These are phyloP conservation scores for Scaptomyza tumidula DNA, from an alignment of 2,888 invertebrate species.

Conservation along the genomic window DNA sequence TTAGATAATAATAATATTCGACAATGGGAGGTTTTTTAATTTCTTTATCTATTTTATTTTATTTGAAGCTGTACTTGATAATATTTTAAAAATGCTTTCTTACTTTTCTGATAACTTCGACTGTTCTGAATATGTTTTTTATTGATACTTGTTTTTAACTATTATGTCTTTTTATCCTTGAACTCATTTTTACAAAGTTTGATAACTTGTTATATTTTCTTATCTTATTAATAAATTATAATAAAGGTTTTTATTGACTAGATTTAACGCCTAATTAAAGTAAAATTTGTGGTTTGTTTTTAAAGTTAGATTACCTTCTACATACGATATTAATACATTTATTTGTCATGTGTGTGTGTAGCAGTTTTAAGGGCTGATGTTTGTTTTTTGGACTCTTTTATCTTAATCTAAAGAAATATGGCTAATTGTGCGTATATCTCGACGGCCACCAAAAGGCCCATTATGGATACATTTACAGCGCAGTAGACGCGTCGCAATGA, in stretches of 20 bases:
- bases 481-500: constrained; percentile 83
- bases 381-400: not conserved
- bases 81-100: too few relatives aligned
- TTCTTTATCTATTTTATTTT: not conserved
- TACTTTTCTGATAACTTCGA: too few relatives aligned
- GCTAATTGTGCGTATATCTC: constrained; percentile 84
- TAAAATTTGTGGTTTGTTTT: too few relatives aligned
- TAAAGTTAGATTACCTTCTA: too few relatives aligned
- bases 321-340: constrained; percentile 2
- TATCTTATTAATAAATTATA: not conserved
- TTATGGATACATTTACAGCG: constrained; percentile 82
- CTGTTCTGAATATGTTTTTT: too few relatives aligned
- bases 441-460: constrained; percentile 82
- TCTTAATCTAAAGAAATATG: constrained; percentile 75
- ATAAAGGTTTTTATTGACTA: too few relatives aligned
- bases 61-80: too few relatives aligned
- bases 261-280: too few relatives aligned
- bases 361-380: not conserved
- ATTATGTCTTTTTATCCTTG: not conserved
- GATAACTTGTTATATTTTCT: not conserved
- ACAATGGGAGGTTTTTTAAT: not conserved
- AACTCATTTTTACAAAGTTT: not conserved
- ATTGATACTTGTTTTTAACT: not conserved
- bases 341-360: constrained; percentile 17
- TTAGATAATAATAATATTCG: too few relatives aligned